Evolutionary conservation across 2,797 vertebrate genomes (phyloP).

Genomic region (Paguma larvata): DNA sequence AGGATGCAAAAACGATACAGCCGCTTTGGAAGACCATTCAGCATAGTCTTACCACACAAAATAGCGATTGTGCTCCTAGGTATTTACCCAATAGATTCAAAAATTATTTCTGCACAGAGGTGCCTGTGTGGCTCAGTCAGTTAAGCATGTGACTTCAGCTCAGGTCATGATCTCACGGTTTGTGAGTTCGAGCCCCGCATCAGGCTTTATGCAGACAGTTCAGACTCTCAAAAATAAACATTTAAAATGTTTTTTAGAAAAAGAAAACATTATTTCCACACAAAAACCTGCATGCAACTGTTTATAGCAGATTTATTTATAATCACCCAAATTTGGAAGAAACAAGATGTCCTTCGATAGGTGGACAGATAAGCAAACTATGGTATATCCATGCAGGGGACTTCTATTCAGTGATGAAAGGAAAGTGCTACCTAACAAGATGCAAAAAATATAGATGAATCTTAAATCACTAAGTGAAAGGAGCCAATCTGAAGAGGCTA

Average conservation of each 20-base stretch:
- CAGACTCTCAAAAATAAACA: no score
- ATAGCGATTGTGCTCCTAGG: not conserved
- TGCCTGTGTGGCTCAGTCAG: no score
- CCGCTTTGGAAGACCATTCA: conserved; percentile 27
- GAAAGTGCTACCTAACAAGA: not conserved
- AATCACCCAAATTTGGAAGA: not conserved
- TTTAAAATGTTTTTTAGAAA: no score
- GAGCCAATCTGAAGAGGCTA: not conserved
- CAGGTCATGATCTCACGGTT: no score
- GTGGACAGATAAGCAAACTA: not conserved
- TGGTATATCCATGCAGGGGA: not conserved
- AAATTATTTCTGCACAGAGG: not conserved
- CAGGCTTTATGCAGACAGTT: no score
- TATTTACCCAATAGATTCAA: conserved; percentile 26
- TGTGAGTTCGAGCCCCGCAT: no score
- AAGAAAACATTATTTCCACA: conserved; percentile 5
- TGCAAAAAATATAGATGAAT: not conserved
- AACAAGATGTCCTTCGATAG: not conserved
- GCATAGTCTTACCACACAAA: not conserved
- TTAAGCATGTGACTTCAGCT: no score
- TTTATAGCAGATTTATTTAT: conserved; percentile 22
- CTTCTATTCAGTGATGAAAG: not conserved
- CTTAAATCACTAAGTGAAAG: not conserved
- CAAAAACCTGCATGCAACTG: not conserved
- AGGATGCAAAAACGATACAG: conserved; percentile 31